Percentiles rank a stretch among this genome's conserved stretches.
phyloP scores from a whole-genome alignment of 2,113 vertebrate genomes.

The Irena cyanogastra region DNA sequence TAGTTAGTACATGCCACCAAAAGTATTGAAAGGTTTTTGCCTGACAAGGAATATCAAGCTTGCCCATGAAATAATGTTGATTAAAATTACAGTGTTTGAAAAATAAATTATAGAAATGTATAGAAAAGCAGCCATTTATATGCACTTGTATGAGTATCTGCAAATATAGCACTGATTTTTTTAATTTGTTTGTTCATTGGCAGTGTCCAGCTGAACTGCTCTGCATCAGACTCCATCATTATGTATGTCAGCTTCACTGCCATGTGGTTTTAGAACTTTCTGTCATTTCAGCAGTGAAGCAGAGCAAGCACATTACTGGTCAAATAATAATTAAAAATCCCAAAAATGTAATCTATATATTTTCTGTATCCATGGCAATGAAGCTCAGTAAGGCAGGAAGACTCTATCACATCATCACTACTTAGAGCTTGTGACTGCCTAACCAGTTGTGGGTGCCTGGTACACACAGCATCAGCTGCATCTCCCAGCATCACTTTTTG shows the following conservation, averaged over 20 bases:
- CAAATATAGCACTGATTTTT: constrained; percentile 43
- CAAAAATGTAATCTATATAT: neutral
- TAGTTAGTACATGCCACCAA: neutral
- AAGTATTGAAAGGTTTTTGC: neutral
- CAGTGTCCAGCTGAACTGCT: constrained; percentile 12
- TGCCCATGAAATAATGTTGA: neutral
- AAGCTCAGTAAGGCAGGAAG: neutral
- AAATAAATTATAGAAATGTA: neutral
- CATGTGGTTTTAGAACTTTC: constrained; percentile 7
- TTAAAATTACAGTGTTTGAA: neutral
- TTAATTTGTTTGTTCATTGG: constrained; percentile 36
- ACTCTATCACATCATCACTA: neutral
- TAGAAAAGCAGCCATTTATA: neutral
- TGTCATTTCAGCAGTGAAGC: constrained; percentile 4
- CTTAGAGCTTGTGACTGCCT: neutral
- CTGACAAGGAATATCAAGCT: neutral
- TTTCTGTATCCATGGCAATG: neutral
- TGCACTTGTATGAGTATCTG: neutral
- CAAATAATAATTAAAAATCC: neutral
- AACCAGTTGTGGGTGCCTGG: neutral
- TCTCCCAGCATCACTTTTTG: neutral
- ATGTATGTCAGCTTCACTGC: neutral
- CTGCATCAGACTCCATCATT: constrained; percentile 26
- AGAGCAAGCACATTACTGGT: neutral
- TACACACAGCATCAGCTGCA: neutral